Conservation (phyloP, 2,888 invertebrate genomes). For the Calliphora vomitoria region DNA sequence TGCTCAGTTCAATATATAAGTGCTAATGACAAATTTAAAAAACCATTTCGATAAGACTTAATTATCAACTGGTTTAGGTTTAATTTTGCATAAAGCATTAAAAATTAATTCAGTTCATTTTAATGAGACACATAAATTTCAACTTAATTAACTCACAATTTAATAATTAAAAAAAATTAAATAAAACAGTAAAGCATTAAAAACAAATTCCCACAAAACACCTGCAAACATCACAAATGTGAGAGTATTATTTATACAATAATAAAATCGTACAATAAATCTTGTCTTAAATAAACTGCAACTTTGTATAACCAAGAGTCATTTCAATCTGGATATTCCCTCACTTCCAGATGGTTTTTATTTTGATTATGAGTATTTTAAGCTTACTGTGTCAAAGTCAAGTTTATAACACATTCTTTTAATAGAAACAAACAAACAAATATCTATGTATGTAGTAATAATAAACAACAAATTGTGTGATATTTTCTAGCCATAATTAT, state of each 20-base stretch:
- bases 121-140: neutral
- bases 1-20: too few species aligned
- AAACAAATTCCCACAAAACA: slow-evolving; percentile 20
- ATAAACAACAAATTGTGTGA: neutral
- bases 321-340: slow-evolving; percentile 25
- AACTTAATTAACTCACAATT: neutral
- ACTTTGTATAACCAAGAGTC: neutral
- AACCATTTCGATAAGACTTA: neutral
- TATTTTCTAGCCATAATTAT: slow-evolving; percentile 10
- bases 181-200: neutral
- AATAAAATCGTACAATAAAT: neutral
- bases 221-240: neutral
- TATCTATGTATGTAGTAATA: neutral
- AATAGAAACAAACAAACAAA: slow-evolving; percentile 1
- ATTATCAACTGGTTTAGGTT: neutral
- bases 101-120: neutral
- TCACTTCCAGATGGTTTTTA: neutral
- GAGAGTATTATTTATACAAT: neutral
- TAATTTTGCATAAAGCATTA: neutral
- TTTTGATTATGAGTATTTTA: neutral
- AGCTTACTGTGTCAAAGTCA: slow-evolving; percentile 77
- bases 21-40: neutral
- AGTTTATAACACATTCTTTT: slow-evolving; percentile 72
- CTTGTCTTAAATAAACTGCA: neutral
- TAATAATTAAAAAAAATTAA: neutral